Evolutionary conservation across 1,140 invertebrate species (phyloP), one percentile per base, ranked within the genome.

Genomic region (Drosophila tristis): DNA sequence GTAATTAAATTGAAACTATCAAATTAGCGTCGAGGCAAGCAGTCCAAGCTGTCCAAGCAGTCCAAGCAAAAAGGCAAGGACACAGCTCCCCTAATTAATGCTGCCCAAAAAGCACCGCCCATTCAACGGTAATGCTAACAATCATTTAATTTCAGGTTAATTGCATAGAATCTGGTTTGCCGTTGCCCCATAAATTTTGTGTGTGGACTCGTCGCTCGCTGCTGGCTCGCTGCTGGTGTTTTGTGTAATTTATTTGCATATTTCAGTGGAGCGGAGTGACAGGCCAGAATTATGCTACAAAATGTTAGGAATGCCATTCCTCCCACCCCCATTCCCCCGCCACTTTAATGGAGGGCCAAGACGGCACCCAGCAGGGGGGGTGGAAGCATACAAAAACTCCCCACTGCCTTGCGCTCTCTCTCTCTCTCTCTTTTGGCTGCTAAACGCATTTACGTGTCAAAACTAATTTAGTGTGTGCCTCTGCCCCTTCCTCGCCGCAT

Each of bases 371-470:
- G 29, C 16, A 8, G 35, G 13, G 20, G 20, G 20, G 42, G 6
- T n/a, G 9, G 11, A 44, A 29, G 31, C 58, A 31, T 16, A 35
- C 25, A 53, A 35, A 54, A 50, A 35, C 31, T 35, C 31, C 31
- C 8, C 20, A 20, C 20, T 39, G 35, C 11, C 11, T 39, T 39
- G 4, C 26, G 2, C 26, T 1, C 49, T 51, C 49, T 50, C 49
- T 23, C 20, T 48, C 51, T 75, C 57, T 26, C 8, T 44, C 16
- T 25, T 49, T 35, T 35, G 57, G 58, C 72, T 55, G 63, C 71
- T 86, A 87, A 87, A 87, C 84, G 82, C 82, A 87, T 82, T 87
- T 89, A 82, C 84, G 84, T 87, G 84, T 87, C 82, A 77, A 70
- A 87, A 87, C 84, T 87, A 87, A 87, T 87, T 87, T 89, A 89